Evolutionary conservation across 2,113 vertebrate species (phyloP), one percentile per base, ranked within the genome.

Genomic region (Colistium nudipinnis): DNA sequence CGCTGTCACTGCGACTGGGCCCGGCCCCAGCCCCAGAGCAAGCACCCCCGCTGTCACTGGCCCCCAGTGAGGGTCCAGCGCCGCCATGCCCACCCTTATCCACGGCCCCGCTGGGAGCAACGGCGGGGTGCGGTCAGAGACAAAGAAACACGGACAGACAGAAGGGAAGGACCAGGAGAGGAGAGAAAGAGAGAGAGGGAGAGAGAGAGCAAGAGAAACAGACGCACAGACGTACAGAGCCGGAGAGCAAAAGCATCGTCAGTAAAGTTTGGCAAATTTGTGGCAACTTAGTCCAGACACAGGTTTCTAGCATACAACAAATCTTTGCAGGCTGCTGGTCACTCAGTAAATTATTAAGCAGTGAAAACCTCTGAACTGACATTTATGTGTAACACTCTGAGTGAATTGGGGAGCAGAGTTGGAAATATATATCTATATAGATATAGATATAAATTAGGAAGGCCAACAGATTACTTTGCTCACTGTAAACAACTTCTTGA

Each of bases 1-100:
- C 76, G 93, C 96, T 93, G 93, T 98, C 95, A 91, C 96, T 96
- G 94, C 94, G 94, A 84, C 94, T 95, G 85, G 93, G 96, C 91
- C 96, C 95, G 68, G 94, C 95, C 87, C 89, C 92, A 52, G 78
- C 69, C 93, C 92, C 85, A 74, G 90, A 89, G 78, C 90, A 87
- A 70, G 85, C 85, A 49, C 70, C 89, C 84, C 85, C 95, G 91
- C 95, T 94, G 94, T 93, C 93, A 65, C 93, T 94, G 87, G 93
- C 94, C 92, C 96, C 95, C 67, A 94, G 94, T 49, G 89, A 92
- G 74, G 89, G 86, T 93, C 93, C 85, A 92, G 93, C 93, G 93
- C 92, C 89, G 86, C 95, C 82, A 67, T 93, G 93, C 75, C 94
- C 95, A 90, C 96, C 93, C 91, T 93, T 95, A 93, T 95, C 93